phyloP scores from a whole-genome alignment of 2,113 vertebrate genomes.

The Sakesphorus luctuosus region DNA sequence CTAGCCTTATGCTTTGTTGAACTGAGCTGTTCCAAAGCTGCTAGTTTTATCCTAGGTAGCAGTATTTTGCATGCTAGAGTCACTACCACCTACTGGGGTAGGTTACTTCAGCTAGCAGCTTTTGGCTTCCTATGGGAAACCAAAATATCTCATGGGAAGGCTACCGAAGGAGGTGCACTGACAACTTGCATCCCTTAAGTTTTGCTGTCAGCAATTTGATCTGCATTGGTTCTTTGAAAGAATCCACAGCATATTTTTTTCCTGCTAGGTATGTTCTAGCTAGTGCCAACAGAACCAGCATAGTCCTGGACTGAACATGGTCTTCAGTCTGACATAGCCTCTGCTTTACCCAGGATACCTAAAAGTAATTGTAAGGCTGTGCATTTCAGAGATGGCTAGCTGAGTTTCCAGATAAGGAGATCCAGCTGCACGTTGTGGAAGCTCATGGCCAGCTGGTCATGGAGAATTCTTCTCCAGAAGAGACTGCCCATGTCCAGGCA shows the following conservation, averaged over 20 bases:
- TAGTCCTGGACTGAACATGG: slow-evolving; percentile 6
- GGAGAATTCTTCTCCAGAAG: slow-evolving; percentile 83
- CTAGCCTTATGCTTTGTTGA: not conserved
- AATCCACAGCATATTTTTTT: slow-evolving; percentile 10
- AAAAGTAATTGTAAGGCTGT: slow-evolving; percentile 54
- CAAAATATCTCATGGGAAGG: not conserved
- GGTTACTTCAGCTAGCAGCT: not conserved
- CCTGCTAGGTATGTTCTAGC: not conserved
- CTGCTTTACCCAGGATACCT: slow-evolving; percentile 7
- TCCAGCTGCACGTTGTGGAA: slow-evolving; percentile 81
- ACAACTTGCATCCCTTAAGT: not conserved
- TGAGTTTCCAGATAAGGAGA: slow-evolving; percentile 88
- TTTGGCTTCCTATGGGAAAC: not conserved
- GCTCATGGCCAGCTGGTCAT: slow-evolving; percentile 79
- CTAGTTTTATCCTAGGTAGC: not conserved
- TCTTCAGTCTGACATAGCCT: slow-evolving; percentile 28
- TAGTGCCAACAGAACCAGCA: slow-evolving; percentile 13
- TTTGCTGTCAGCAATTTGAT: slow-evolving; percentile 7
- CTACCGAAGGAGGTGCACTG: not conserved
- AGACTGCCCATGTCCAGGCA: slow-evolving; percentile 74
- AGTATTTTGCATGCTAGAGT: not conserved
- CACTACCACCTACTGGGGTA: not conserved
- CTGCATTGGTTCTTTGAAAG: not conserved
- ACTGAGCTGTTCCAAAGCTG: not conserved
- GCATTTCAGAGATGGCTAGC: slow-evolving; percentile 79